Evolutionary conservation across 1,140 invertebrate genomes (phyloP).

Genomic region (Anastatus disparis): DNA sequence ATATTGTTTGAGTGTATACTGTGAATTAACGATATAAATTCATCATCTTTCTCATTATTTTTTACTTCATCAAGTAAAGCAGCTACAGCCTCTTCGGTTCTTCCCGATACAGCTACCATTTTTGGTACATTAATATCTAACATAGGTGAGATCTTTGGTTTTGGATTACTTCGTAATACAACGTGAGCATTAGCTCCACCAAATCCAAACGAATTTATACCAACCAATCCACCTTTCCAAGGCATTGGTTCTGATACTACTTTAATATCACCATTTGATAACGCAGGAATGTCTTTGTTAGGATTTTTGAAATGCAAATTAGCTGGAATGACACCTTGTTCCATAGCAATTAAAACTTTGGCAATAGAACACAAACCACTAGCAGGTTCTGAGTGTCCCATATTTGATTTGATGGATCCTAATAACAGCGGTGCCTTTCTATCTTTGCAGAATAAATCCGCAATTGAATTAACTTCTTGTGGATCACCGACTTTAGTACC

Average conservation of each 20-base stretch:
- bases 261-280: slow-evolving; percentile 85
- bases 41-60: slow-evolving; percentile 73
- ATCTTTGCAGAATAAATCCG: slow-evolving; percentile 89
- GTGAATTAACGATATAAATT: slow-evolving; percentile 81
- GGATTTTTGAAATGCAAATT: slow-evolving; percentile 91
- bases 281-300: slow-evolving; percentile 88
- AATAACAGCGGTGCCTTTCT: slow-evolving; percentile 84
- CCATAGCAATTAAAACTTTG: slow-evolving; percentile 93
- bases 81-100: slow-evolving; percentile 84
- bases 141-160: slow-evolving; percentile 72
- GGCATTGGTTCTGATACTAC: slow-evolving; percentile 83
- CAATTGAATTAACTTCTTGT: slow-evolving; percentile 94
- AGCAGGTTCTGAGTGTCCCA: slow-evolving; percentile 96
- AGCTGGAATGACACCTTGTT: slow-evolving; percentile 83
- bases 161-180: slow-evolving; percentile 82
- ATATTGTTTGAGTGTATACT: slow-evolving; percentile 78
- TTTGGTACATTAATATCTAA: slow-evolving; percentile 71
- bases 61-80: slow-evolving; percentile 74
- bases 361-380: slow-evolving; percentile 90
- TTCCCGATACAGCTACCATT: slow-evolving; percentile 82
- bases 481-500: slow-evolving; percentile 96
- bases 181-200: slow-evolving; percentile 96
- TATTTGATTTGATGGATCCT: slow-evolving; percentile 97
- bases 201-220: slow-evolving; percentile 96
- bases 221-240: slow-evolving; percentile 88